Evolutionary conservation across 2,113 vertebrate genomes (phyloP), one percentile per base, ranked within the genome.

Genomic region (Elgaria multicarinata): DNA sequence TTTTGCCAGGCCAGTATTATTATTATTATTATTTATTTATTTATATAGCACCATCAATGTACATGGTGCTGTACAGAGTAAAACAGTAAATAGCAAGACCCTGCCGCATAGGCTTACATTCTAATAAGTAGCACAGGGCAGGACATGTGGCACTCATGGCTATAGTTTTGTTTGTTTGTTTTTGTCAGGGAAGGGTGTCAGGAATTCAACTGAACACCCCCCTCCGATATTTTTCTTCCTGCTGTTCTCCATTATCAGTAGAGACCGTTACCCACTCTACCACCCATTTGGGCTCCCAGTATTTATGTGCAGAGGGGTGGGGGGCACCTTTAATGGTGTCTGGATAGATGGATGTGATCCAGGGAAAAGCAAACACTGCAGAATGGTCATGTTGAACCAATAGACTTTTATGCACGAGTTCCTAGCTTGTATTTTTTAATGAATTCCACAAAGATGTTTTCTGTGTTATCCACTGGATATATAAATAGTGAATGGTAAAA

Each of bases 401-500:
- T 84, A 81, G 62, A 62, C 0, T 53, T 71, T 85, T 71, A 33
- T 90, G 58, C 5, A n/a, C 6, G 55, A 16, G 0, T 87, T 94
- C 90, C 67, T 24, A n/a, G 46, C 8, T 46, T 66, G 76, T 16
- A 53, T 85, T 91, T 50, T 80, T 72, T 1, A 2, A 1, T 62
- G 42, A 55, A 10, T 36, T 53, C 8, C 14, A 87, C 44, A 12
- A 1, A 80, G 72, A 42, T 3, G 7, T 58, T 71, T 77, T 0
- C 42, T 46, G 16, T 64, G n/a, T 87, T 87, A 72, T 36, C 22
- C 36, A 3, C 14, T 46, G 31, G 28, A 9, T 4, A n/a, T 24
- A 28, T 90, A 75, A 76, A 3, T 53, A 55, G 69, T 64, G 53
- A 92, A 50, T 55, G n/a, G 26, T 0, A 72, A 88, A 88, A 88